Percentiles rank a stretch among this genome's conserved stretches.
These are phyloP conservation scores for Xylophagus ater DNA, from an alignment of 2,888 invertebrate genomes.

Conservation along the genomic window DNA sequence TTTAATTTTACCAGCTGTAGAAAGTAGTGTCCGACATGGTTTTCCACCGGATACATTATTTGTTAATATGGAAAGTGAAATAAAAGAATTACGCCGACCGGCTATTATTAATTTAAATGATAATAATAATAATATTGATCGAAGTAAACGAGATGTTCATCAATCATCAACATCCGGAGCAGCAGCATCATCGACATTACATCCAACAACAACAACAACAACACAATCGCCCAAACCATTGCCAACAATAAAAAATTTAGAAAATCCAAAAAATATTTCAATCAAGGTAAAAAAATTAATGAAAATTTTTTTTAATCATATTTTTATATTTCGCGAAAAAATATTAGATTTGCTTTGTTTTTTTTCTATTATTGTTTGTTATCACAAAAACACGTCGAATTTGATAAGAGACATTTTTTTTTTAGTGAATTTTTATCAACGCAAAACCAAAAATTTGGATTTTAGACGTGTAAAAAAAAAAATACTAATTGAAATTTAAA, in stretches of 20 bases:
- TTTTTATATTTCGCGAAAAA: too few relatives aligned
- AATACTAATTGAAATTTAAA: too few relatives aligned
- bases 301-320: too few relatives aligned
- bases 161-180: neutral
- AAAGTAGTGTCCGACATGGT: conserved; percentile 14
- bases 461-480: too few relatives aligned
- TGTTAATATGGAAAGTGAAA: conserved; percentile 13
- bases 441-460: too few relatives aligned
- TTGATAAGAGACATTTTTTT: too few relatives aligned
- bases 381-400: too few relatives aligned
- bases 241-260: neutral
- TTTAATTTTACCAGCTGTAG: conserved; percentile 2
- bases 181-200: neutral
- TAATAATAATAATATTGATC: neutral
- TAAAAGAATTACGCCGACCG: conserved; percentile 6
- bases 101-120: conserved; percentile 5
- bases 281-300: too few relatives aligned
- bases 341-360: too few relatives aligned
- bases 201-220: neutral
- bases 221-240: neutral
- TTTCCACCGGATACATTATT: conserved; percentile 14
- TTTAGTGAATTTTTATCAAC: too few relatives aligned
- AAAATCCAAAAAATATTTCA: conserved; percentile 7
- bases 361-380: too few relatives aligned
- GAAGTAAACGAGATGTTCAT: conserved; percentile 10